phyloP scores from a whole-genome alignment of 2,113 vertebrate species.

The Apaloderma vittatum region DNA sequence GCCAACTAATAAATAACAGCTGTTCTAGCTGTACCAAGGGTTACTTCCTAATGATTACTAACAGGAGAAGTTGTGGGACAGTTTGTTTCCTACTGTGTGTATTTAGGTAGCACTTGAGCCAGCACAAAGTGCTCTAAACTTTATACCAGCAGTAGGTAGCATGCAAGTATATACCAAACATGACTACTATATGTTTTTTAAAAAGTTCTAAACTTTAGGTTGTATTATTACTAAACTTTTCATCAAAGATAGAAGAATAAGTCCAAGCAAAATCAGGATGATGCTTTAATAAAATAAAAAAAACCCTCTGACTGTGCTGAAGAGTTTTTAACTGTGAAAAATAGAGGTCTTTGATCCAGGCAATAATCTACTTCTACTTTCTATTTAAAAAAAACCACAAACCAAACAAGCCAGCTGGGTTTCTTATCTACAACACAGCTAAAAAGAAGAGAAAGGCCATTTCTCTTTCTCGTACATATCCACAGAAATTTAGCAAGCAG shows the following conservation, averaged over 20 bases:
- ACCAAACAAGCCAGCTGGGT: not conserved
- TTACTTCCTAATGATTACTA: not conserved
- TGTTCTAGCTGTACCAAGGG: not conserved
- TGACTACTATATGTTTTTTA: not conserved
- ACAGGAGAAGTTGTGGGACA: not conserved
- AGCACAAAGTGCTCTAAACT: not conserved
- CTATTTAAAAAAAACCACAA: not conserved
- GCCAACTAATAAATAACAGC: not conserved
- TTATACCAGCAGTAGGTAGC: not conserved
- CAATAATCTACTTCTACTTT: not conserved
- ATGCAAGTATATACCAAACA: not conserved
- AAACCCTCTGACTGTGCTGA: accelerated
- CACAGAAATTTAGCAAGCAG: not conserved
- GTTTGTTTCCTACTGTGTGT: not conserved
- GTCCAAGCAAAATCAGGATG: not conserved
- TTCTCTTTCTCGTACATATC: not conserved
- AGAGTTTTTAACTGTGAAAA: not conserved
- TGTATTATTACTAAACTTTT: not conserved
- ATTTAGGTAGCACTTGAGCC: not conserved
- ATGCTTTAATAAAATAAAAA: not conserved
- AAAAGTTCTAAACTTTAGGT: not conserved
- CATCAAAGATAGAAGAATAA: not conserved
- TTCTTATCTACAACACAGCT: not conserved
- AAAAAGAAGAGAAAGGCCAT: not conserved
- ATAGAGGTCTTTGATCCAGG: accelerated